A percentile compares a stretch with the other conserved stretches of the same genome.
Conservation (phyloP, 2,888 invertebrate genomes). For the Siphlonurus alternatus region DNA sequence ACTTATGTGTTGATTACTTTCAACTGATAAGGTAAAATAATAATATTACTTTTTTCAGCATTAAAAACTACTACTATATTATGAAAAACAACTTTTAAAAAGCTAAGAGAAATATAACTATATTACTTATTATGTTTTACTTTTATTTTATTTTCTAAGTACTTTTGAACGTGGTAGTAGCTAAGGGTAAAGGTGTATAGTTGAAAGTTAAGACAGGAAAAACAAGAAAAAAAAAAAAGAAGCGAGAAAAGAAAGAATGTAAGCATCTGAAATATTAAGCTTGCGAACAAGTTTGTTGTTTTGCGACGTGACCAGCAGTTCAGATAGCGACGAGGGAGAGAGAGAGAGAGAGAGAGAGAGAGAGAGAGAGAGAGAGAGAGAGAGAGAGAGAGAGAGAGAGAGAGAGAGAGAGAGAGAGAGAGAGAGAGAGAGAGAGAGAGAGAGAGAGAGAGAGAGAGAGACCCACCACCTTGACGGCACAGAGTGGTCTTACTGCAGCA, state of each 20-base stretch:
- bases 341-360: too few relatives aligned
- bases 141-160: background rate
- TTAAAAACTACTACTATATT: too few relatives aligned
- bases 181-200: background rate
- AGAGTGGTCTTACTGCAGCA: too few relatives aligned
- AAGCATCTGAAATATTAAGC: background rate
- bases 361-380: too few relatives aligned
- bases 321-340: too few relatives aligned
- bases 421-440: too few relatives aligned
- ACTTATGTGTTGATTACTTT: background rate
- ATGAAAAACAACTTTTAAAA: background rate
- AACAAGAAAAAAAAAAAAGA: background rate
- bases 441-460: too few relatives aligned
- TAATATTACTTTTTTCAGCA: background rate
- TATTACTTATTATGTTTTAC: too few relatives aligned
- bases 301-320: background rate
- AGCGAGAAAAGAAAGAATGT: background rate
- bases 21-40: background rate
- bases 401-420: too few relatives aligned
- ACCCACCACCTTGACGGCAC: too few relatives aligned
- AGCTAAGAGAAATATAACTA: too few relatives aligned
- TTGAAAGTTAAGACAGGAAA: background rate
- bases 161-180: background rate
- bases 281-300: background rate
- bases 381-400: too few relatives aligned